Evolutionary conservation across 2,888 invertebrate genomes (phyloP), one percentile per base, ranked within the genome.

Genomic region (Chloromyia formosa): DNA sequence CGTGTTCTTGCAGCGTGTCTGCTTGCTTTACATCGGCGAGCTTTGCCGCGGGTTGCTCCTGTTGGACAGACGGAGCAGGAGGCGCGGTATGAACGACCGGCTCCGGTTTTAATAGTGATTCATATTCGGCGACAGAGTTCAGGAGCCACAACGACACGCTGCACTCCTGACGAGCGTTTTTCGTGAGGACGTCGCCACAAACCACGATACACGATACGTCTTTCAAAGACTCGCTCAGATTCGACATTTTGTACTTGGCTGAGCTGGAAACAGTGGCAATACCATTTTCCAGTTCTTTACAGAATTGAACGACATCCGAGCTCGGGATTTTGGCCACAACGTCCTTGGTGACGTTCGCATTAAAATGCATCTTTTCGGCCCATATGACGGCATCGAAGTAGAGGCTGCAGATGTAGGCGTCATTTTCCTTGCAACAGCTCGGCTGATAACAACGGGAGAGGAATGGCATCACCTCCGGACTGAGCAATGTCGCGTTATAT

Each of bases 361-460:
- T 9, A 10, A 22, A 14, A 16, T 66, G 16, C 23, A n/a, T 3
- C 4, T 45, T 45, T 45, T 49, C 20, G 14, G 71, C 56, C 71
- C 71, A 71, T 16, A 18, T 14, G 5, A 71, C 58, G 14, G 18
- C n/a, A n/a, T 71, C 58, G 58, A 71, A 71, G 58, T 58, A 71
- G 12, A 71, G 16, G 18, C 56, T 58, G 42, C 71, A 71, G 18
- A 20, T 16, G 35, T 42, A 20, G 12, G 56, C 20, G 20, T 56
- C 58, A 2, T 16, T 14, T 3, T 20, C 12, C 9, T 18, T 23
- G 35, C 56, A 71, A 20, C 71, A 71, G 10, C 16, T 56, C 1
- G 16, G 56, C 16, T 58, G 5, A 20, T 71, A 71, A 5, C 71
- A 71, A 40, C 16, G 16, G 16, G 40, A 1, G 20, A 71, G 23